Conservation (phyloP, 2,888 invertebrate genomes). For the Eristalinus aeneus region DNA sequence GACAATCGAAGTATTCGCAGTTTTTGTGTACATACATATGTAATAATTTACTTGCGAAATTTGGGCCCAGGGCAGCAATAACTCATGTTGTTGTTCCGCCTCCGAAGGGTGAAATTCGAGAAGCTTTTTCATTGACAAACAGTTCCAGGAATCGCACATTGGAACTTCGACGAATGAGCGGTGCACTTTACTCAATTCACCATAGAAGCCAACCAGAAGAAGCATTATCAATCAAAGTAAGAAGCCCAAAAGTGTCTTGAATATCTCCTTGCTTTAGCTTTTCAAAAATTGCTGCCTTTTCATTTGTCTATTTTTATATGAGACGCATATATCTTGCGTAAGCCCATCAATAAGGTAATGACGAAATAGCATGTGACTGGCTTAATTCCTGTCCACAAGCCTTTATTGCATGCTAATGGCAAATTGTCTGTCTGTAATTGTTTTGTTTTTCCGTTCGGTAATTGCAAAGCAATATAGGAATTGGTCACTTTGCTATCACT, state of each 20-base stretch:
- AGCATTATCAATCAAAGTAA: background rate
- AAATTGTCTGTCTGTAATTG: slow-evolving; percentile 24
- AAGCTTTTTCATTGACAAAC: no score
- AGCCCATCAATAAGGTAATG: background rate
- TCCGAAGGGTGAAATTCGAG: no score
- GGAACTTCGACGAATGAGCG: no score
- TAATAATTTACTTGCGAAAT: no score
- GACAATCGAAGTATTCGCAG: no score
- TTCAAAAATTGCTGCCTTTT: background rate
- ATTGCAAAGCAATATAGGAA: background rate
- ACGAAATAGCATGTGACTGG: slow-evolving; percentile 20
- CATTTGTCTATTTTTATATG: background rate
- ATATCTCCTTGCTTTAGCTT: background rate
- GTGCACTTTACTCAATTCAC: no score
- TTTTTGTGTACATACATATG: no score
- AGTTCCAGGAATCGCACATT: no score
- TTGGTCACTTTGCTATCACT: background rate
- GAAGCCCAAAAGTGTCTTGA: background rate
- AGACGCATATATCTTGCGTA: background rate
- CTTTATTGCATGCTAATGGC: slow-evolving; percentile 14
- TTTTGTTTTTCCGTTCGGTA: background rate
- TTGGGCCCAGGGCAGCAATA: no score
- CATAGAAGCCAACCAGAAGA: no score
- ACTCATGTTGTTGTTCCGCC: no score
- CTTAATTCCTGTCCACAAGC: background rate